Evolutionary conservation across 2,888 invertebrate species (phyloP).

Genomic region (Rhamnusium bicolor): DNA sequence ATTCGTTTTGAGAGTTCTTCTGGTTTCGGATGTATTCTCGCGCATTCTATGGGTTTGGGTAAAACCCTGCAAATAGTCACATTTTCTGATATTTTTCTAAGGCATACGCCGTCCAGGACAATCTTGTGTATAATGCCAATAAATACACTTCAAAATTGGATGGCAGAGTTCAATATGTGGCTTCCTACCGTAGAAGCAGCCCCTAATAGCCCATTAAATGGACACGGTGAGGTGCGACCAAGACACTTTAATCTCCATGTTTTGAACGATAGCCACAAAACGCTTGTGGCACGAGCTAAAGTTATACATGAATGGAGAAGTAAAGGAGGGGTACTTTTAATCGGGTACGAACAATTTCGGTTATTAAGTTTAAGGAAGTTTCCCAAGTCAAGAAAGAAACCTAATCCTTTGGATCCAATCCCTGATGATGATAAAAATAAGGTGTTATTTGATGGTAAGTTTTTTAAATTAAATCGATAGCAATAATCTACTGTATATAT

Average conservation of each 20-base stretch:
- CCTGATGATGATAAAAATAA: conserved; percentile 79
- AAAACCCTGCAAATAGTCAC: conserved; percentile 96
- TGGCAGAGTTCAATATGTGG: conserved; percentile 98
- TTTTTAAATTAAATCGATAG: not conserved
- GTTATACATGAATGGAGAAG: conserved; percentile 90
- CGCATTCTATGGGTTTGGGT: conserved; percentile 99
- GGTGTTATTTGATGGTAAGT: conserved; percentile 81
- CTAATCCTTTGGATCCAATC: conserved; percentile 70
- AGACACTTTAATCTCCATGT: conserved; percentile 91
- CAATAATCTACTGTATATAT: too few species aligned
- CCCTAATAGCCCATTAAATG: conserved; percentile 72
- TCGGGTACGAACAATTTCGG: conserved; percentile 97
- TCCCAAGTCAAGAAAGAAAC: conserved; percentile 77
- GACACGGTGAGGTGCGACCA: conserved; percentile 80
- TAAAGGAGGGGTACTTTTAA: conserved; percentile 93
- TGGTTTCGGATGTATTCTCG: conserved; percentile 95
- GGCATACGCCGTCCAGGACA: conserved; percentile 90
- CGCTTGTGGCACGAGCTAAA: conserved; percentile 88
- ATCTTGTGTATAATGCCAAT: conserved; percentile 98
- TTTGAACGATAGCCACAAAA: conserved; percentile 95
- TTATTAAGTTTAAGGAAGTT: conserved; percentile 87
- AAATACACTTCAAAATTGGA: conserved; percentile 98
- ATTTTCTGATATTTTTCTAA: conserved; percentile 95
- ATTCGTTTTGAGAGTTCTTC: conserved; percentile 88
- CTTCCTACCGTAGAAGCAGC: conserved; percentile 80